Evolutionary conservation across 2,797 vertebrate species (phyloP).

Genomic region (Aeoliscus strigatus): DNA sequence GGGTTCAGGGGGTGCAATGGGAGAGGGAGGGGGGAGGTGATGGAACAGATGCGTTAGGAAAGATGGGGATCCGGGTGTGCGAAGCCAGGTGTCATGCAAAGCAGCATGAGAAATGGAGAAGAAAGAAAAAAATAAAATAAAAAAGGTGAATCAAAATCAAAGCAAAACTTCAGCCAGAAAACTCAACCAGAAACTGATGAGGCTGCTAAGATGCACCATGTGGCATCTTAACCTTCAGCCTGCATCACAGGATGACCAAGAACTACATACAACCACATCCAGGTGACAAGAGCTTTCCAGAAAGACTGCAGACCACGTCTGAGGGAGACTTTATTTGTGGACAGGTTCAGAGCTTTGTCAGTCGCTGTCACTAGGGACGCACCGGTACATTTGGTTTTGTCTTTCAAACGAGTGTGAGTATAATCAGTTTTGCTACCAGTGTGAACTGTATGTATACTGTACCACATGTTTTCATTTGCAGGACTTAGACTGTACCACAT

Average conservation of each 20-base stretch:
- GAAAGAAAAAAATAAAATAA: slow-evolving; percentile 43
- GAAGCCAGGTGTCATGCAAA: slow-evolving; percentile 73
- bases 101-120: slow-evolving; percentile 64
- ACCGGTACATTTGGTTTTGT: too few species aligned
- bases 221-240: slow-evolving; percentile 8
- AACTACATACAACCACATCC: too few species aligned
- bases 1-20: slow-evolving; percentile 37
- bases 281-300: too few species aligned
- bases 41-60: slow-evolving; percentile 60
- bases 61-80: slow-evolving; percentile 57
- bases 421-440: too few species aligned
- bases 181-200: slow-evolving; percentile 52
- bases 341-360: too few species aligned
- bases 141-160: slow-evolving; percentile 54
- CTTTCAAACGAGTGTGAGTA: too few species aligned
- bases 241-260: slow-evolving; percentile 3
- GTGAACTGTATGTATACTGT: too few species aligned
- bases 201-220: slow-evolving; percentile 26
- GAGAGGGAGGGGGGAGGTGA: slow-evolving; percentile 36
- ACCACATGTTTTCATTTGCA: too few species aligned
- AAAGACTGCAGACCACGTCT: too few species aligned
- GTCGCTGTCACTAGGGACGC: too few species aligned
- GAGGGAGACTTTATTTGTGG: too few species aligned
- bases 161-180: slow-evolving; percentile 68
- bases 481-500: too few species aligned